Percentiles rank a stretch among this genome's conserved stretches.
Conservation (phyloP, 2,113 vertebrate genomes). For the Psilopsiagon aurifrons region DNA sequence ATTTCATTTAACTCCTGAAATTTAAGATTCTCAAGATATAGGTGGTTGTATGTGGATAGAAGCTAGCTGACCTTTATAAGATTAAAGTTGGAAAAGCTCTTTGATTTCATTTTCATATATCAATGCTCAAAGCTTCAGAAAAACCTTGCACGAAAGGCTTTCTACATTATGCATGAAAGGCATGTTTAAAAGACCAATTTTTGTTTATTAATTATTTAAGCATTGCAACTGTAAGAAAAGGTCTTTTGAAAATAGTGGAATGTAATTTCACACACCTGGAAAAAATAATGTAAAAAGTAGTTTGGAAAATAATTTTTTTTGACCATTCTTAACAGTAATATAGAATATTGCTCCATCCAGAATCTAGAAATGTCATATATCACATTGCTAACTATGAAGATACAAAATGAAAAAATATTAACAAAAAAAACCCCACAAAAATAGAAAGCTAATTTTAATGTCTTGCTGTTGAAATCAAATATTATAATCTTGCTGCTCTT, state of each 20-base stretch:
- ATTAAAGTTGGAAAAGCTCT: neutral
- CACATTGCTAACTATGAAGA: neutral
- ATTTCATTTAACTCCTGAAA: neutral
- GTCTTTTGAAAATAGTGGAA: neutral
- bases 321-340: neutral
- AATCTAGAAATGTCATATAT: neutral
- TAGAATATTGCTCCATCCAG: neutral
- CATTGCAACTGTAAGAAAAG: neutral
- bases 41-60: neutral
- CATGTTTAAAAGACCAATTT: neutral
- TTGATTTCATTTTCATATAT: neutral
- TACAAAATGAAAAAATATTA: neutral
- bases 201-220: neutral
- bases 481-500: neutral
- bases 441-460: neutral
- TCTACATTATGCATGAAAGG: neutral
- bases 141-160: neutral
- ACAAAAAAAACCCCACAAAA: neutral
- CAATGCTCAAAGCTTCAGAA: neutral
- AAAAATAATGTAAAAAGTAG: neutral
- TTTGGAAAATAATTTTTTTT: neutral
- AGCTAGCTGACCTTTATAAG: neutral
- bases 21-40: neutral
- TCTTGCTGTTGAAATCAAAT: neutral
- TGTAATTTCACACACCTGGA: neutral